Percentiles rank a stretch among this genome's conserved stretches.
phyloP scores from a whole-genome alignment of 2,113 vertebrate genomes.

The Petaurus breviceps region DNA sequence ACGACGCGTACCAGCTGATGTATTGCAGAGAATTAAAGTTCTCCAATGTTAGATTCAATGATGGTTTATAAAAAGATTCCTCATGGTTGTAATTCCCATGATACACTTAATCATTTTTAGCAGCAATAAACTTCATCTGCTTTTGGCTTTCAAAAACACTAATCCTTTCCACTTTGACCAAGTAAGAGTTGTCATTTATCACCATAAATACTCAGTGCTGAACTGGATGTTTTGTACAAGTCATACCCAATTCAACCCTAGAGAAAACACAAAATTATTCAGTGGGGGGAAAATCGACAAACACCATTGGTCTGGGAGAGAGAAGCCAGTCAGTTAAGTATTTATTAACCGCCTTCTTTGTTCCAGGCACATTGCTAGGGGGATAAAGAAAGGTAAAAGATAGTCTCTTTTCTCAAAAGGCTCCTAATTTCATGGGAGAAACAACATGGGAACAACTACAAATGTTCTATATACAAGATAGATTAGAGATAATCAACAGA shows the following conservation, averaged over 20 bases:
- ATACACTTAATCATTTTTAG: neutral
- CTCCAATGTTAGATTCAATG: neutral
- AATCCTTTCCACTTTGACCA: neutral
- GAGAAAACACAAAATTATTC: neutral
- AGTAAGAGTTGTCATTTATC: neutral
- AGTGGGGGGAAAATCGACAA: neutral
- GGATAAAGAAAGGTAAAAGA: neutral
- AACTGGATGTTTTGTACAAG: neutral
- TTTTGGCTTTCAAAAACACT: neutral
- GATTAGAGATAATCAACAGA: neutral
- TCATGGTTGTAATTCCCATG: neutral
- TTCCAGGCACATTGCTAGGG: neutral
- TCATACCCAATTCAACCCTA: neutral
- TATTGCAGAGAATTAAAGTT: neutral
- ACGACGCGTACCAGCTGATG: neutral
- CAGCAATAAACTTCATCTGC: neutral
- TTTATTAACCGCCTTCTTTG: neutral
- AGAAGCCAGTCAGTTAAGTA: neutral
- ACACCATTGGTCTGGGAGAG: neutral
- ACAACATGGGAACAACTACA: neutral
- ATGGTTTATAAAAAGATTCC: neutral
- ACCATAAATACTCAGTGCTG: neutral
- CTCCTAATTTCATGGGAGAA: neutral
- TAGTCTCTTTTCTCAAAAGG: neutral
- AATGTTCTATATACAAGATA: neutral